These are phyloP conservation scores for Paradisaea rubra DNA, from an alignment of 2,113 vertebrate species.

Conservation along the genomic window DNA sequence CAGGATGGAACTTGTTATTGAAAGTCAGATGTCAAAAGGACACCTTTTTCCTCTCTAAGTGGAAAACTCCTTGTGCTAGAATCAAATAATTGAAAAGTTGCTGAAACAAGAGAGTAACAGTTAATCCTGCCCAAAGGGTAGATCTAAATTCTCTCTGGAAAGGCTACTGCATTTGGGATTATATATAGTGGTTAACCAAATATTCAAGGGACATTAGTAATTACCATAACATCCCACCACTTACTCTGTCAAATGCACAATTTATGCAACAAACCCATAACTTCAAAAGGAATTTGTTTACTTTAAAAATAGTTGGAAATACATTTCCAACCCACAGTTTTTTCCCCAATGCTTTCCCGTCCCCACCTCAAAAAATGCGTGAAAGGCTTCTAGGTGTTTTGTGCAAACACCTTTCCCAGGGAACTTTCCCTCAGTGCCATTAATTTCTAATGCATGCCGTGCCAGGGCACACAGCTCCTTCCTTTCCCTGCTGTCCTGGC, in stretches of 20 bases:
- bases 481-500: neutral
- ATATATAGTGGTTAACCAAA: slow-evolving; percentile 67
- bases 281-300: slow-evolving; percentile 58
- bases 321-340: slow-evolving; percentile 54
- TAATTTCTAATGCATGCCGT: rapidly evolving
- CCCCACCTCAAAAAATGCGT: slow-evolving; percentile 38
- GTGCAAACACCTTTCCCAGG: slow-evolving; percentile 18
- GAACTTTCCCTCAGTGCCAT: neutral
- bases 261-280: slow-evolving; percentile 62
- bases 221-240: slow-evolving; percentile 64
- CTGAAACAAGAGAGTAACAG: slow-evolving; percentile 70
- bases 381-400: slow-evolving; percentile 36
- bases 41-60: neutral
- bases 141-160: slow-evolving; percentile 70
- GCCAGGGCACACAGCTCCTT: neutral
- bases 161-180: slow-evolving; percentile 60
- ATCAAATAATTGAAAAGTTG: slow-evolving; percentile 65
- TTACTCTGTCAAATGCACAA: slow-evolving; percentile 65
- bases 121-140: slow-evolving; percentile 66
- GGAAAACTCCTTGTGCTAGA: slow-evolving; percentile 63
- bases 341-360: slow-evolving; percentile 40
- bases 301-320: slow-evolving; percentile 63
- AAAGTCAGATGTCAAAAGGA: slow-evolving; percentile 27
- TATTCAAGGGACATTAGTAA: slow-evolving; percentile 71
- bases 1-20: neutral